Evolutionary conservation across 1,140 invertebrate species (phyloP).

Genomic region (Neodiprion pinetum): DNA sequence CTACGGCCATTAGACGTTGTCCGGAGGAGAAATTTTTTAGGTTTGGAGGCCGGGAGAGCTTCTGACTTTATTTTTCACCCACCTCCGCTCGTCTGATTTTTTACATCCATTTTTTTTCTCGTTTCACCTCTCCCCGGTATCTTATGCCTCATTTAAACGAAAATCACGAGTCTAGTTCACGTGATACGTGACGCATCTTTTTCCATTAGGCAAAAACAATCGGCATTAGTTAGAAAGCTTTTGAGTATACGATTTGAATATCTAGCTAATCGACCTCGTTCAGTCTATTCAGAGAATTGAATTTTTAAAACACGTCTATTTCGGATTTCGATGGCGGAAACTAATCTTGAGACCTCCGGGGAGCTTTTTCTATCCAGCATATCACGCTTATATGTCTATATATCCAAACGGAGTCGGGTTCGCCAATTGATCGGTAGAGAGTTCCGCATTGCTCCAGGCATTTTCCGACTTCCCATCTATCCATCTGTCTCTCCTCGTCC

Average conservation of each 20-base stretch:
- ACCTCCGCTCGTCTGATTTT: constrained; percentile 21
- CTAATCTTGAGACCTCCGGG: background rate
- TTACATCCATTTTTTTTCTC: constrained; percentile 8
- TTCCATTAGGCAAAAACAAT: background rate
- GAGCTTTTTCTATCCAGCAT: background rate
- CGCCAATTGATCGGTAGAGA: background rate
- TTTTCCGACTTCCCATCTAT: background rate
- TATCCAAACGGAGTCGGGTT: background rate
- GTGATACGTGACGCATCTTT: background rate
- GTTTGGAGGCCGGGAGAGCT: background rate
- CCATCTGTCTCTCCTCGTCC: background rate
- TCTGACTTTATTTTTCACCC: background rate
- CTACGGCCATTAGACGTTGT: background rate
- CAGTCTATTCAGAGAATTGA: background rate
- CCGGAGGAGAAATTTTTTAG: background rate
- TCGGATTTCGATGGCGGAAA: background rate
- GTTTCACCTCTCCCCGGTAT: constrained; percentile 2
- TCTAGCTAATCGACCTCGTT: too few relatives aligned
- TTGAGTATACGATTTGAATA: too few relatives aligned
- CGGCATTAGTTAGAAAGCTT: too few relatives aligned
- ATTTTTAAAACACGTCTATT: background rate
- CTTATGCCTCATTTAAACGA: constrained; percentile 24
- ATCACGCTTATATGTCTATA: too few relatives aligned
- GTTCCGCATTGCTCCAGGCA: background rate
- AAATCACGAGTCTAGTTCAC: background rate